phyloP scores from a whole-genome alignment of 2,113 vertebrate genomes.

The Hippopotamus amphibius region DNA sequence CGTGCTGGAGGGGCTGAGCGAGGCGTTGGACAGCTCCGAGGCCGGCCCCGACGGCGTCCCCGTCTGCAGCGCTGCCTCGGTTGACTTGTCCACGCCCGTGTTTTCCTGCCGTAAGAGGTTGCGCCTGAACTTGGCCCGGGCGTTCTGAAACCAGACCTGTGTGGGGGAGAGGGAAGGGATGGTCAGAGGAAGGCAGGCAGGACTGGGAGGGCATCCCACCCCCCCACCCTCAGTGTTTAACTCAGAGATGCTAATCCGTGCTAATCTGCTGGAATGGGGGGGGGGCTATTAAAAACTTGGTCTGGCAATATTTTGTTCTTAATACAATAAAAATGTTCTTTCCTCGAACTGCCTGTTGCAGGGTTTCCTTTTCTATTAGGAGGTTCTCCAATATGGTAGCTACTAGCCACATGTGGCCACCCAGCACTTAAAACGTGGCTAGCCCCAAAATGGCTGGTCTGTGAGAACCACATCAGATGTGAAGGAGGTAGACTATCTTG shows the following conservation, averaged over 20 bases:
- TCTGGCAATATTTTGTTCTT: neutral
- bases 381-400: neutral
- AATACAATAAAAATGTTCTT: neutral
- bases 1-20: slow-evolving; percentile 98
- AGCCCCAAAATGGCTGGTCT: neutral
- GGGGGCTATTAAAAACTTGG: neutral
- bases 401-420: neutral
- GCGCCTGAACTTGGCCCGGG: slow-evolving; percentile 98
- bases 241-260: neutral
- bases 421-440: neutral
- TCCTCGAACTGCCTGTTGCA: neutral
- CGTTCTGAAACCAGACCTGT: slow-evolving; percentile 99
- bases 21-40: slow-evolving; percentile 98
- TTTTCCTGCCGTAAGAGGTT: slow-evolving; percentile 99
- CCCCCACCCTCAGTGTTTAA: neutral
- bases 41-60: slow-evolving; percentile 97
- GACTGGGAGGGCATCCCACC: no score
- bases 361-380: neutral
- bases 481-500: neutral
- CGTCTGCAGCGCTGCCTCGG: slow-evolving; percentile 94
- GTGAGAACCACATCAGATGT: neutral
- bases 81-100: slow-evolving; percentile 96
- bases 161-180: slow-evolving; percentile 79
- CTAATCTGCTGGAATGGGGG: neutral
- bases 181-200: slow-evolving; percentile 41